Base-by-base conservation (phyloP, 2,113 vertebrate species). In the Acanthochromis polyacanthus region DNA sequence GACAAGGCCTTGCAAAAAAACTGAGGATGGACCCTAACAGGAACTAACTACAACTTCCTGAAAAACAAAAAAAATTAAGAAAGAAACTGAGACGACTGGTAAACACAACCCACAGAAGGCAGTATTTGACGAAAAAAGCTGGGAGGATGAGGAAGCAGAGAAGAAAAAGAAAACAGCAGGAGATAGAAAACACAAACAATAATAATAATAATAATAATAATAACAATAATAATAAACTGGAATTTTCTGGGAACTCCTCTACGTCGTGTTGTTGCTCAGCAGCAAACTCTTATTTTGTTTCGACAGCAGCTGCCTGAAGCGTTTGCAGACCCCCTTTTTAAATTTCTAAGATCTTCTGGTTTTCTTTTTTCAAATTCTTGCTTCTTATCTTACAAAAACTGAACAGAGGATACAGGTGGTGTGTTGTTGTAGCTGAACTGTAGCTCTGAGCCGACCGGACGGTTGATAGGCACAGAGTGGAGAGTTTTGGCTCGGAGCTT, bases 401-500 rank as follows among this genome's bases (percentile, higher is more conserved):
- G 80, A 78, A 93, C 96, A 93, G 53, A 94, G 65, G 77, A 83
- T 28, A 56, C 81, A 69, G 88, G 81, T 22, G 81, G 63, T 32
- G 78, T 50, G 53, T 93, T 48, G 50, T 93, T 94, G 94, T 93
- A 95, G 95, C 95, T 94, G 71, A 40, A 45, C 59, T 76, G 95
- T 2, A 65, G 94, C 96, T 91, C 94, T 94, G 92, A 95, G 94
- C 96, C 95, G 80, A 94, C 94, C 66, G 91, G 95, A 95, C 93
- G 93, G 94, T 92, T 94, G 93, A 94, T 95, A 96, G 96, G 97
- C 96, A 97, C 97, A 95, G 94, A 96, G 95, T 96, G 95, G 96
- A 95, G 96, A 94, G 95, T 96, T 96, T 95, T 96, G 96, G 95
- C 96, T 97, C 95, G 96, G 96, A 96, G 95, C 95, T 96, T 91